Percentiles rank a stretch among this genome's conserved stretches.
These are phyloP conservation scores for Villa cingulata DNA, from an alignment of 2,888 invertebrate species.

Conservation along the genomic window DNA sequence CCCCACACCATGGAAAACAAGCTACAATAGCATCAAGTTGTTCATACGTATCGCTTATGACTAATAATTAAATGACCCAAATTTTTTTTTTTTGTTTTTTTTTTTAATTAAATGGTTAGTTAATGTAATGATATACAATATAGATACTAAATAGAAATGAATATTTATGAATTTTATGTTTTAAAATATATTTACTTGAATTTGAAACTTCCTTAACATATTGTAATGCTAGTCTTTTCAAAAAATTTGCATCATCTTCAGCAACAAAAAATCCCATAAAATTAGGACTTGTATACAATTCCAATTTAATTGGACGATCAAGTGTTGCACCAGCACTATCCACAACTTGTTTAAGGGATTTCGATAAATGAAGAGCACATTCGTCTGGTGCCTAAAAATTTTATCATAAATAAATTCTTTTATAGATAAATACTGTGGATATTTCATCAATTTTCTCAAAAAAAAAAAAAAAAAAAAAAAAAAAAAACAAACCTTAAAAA, in stretches of 20 bases:
- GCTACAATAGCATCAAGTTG: conserved; percentile 61
- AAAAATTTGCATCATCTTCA: conserved; percentile 65
- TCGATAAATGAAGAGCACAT: conserved; percentile 51
- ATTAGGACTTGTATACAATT: conserved; percentile 73
- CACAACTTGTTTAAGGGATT: conserved; percentile 59
- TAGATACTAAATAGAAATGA: too few species aligned
- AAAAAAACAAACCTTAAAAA: conserved; percentile 67
- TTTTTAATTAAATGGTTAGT: not conserved
- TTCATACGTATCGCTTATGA: conserved; percentile 52
- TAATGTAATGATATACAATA: conserved; percentile 3
- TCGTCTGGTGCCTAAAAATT: conserved; percentile 57
- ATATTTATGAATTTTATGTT: not conserved
- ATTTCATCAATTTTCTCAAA: conserved; percentile 16
- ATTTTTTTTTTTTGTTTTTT: not conserved
- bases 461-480: too few species aligned
- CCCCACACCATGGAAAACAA: conserved; percentile 63
- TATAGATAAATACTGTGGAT: not conserved
- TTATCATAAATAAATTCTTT: not conserved
- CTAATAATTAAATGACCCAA: conserved; percentile 17
- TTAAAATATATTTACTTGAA: conserved; percentile 44
- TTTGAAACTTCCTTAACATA: conserved; percentile 69
- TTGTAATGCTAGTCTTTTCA: conserved; percentile 63
- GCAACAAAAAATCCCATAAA: conserved; percentile 85
- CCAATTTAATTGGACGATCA: conserved; percentile 53
- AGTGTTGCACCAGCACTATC: conserved; percentile 54